These are phyloP conservation scores for Lytechinus pictus DNA, from an alignment of 35 echinoderm and acorn worm genomes.

Conservation along the genomic window DNA sequence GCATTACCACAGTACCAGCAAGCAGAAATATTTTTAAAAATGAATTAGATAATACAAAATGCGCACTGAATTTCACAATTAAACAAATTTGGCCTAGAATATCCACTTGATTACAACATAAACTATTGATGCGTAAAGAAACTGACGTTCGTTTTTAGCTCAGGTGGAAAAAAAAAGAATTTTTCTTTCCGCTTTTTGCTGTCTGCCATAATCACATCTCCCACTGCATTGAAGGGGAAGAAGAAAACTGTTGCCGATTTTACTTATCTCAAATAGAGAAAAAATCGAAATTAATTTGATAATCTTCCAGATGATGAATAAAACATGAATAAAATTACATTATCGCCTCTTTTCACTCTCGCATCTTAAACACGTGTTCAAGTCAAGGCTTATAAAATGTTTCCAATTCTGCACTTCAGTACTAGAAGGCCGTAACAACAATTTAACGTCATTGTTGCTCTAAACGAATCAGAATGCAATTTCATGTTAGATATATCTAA, in stretches of 20 bases:
- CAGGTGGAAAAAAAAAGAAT: slow-evolving; percentile 2
- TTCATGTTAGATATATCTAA: too few relatives aligned
- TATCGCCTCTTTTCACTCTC: not conserved
- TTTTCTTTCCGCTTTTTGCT: not conserved
- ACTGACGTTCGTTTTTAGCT: not conserved
- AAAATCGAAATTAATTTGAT: slow-evolving; percentile 56
- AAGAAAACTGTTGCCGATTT: slow-evolving; percentile 40
- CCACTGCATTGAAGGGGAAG: slow-evolving; percentile 20
- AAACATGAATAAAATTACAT: slow-evolving; percentile 41
- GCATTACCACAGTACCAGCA: not conserved
- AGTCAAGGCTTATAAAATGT: not conserved
- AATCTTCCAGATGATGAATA: slow-evolving; percentile 35
- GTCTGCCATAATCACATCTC: slow-evolving; percentile 40
- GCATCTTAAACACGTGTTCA: not conserved
- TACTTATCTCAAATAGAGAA: not conserved
- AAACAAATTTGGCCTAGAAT: slow-evolving; percentile 41
- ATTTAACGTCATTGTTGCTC: too few relatives aligned
- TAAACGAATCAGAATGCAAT: too few relatives aligned
- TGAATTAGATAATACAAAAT: not conserved
- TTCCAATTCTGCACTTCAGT: not conserved
- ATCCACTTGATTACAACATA: slow-evolving; percentile 23
- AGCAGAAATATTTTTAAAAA: not conserved
- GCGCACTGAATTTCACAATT: not conserved
- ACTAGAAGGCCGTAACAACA: too few relatives aligned
- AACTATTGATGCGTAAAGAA: not conserved